Percentiles rank a stretch among this genome's conserved stretches.
These are phyloP conservation scores for Sminthurides aquaticus DNA, from an alignment of 2,888 invertebrate genomes.

Conservation along the genomic window DNA sequence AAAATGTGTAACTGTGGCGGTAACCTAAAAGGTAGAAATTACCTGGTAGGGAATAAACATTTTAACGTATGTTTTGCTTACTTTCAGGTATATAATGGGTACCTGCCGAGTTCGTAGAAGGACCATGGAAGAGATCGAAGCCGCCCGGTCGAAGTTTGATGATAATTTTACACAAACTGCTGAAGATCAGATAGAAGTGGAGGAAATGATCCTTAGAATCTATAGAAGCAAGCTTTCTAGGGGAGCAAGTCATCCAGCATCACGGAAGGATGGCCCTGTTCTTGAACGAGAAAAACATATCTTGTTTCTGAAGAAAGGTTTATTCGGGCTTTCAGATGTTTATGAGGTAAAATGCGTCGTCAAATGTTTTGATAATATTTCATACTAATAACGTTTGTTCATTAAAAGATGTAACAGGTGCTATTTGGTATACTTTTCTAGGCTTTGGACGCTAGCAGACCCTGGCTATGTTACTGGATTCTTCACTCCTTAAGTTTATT, in stretches of 20 bases:
- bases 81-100: not conserved
- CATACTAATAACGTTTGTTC: too few species aligned
- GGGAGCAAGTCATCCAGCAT: constrained; percentile 47
- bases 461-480: constrained; percentile 98
- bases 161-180: constrained; percentile 51
- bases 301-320: constrained; percentile 59
- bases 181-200: constrained; percentile 58
- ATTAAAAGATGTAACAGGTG: not conserved
- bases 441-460: constrained; percentile 85
- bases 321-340: constrained; percentile 59
- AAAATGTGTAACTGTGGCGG: too few species aligned
- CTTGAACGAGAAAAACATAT: constrained; percentile 59
- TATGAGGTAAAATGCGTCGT: constrained; percentile 55
- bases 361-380: constrained; percentile 16
- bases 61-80: not conserved
- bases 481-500: constrained; percentile 79
- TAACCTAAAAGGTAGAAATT: too few species aligned
- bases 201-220: constrained; percentile 53
- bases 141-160: constrained; percentile 17
- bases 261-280: constrained; percentile 54
- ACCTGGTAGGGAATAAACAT: not conserved
- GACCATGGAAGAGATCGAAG: constrained; percentile 12
- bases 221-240: constrained; percentile 47
- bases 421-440: constrained; percentile 44
- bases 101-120: not conserved